Evolutionary conservation across 2,888 invertebrate genomes (phyloP).

Genomic region (Tortrix viridana): DNA sequence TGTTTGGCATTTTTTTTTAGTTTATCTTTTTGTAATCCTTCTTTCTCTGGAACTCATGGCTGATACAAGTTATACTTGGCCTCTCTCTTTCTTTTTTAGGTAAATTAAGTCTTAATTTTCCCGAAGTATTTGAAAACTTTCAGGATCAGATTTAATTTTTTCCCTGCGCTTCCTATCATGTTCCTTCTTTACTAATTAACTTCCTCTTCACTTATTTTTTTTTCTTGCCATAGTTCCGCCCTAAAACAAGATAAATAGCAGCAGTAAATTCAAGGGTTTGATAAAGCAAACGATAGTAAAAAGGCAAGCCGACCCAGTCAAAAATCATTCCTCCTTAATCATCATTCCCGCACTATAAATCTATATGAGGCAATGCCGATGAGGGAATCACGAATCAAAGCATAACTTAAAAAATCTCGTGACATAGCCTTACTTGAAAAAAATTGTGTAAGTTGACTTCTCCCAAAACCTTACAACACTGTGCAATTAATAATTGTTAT

Average conservation of each 20-base stretch:
- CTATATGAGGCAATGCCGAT: conserved; percentile 24
- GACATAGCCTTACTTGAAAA: not conserved
- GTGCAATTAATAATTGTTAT: not conserved
- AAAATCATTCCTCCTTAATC: conserved; percentile 25
- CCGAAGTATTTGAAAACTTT: conserved; percentile 38
- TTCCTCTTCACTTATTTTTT: conserved; percentile 10
- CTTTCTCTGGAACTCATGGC: conserved; percentile 40
- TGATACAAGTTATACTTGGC: conserved; percentile 40
- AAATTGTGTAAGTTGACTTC: not conserved
- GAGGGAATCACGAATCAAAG: conserved; percentile 27
- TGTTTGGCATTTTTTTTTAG: conserved; percentile 41
- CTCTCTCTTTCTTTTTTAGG: conserved; percentile 41
- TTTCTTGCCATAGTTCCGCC: not conserved
- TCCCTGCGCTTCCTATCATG: conserved; percentile 42
- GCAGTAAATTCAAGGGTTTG: not conserved
- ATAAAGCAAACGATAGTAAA: not conserved
- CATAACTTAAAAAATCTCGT: conserved; percentile 10
- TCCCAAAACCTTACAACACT: not conserved
- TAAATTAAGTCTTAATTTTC: conserved; percentile 42
- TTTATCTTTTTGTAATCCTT: conserved; percentile 39
- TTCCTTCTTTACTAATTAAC: conserved; percentile 38
- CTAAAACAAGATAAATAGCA: not conserved
- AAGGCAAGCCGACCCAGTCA: not conserved
- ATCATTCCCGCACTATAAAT: conserved; percentile 23
- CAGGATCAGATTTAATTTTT: conserved; percentile 41